Conservation (phyloP, 2,888 invertebrate genomes). For the Pseudococcus jackbeardsleyi region DNA sequence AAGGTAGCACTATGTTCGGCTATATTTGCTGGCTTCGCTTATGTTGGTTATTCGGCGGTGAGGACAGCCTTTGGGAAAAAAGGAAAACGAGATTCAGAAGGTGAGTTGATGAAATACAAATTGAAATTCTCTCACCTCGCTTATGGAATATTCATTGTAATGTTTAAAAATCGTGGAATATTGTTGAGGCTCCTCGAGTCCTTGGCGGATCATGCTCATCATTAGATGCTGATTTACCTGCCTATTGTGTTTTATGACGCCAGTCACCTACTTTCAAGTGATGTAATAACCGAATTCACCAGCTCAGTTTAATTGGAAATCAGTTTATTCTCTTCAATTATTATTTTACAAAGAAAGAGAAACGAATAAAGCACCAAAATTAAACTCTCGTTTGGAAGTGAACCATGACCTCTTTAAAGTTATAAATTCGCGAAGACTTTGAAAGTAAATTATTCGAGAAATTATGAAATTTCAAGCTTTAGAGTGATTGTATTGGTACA, state of each 20-base stretch:
- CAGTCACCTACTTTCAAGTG: background rate
- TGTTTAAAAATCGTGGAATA: background rate
- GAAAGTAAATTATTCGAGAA: too few relatives aligned
- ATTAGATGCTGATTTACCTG: background rate
- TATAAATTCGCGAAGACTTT: too few relatives aligned
- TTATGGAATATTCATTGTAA: background rate
- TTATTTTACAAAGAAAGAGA: background rate
- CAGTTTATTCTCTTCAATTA: background rate
- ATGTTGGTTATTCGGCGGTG: slow-evolving; percentile 72
- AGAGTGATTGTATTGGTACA: too few relatives aligned
- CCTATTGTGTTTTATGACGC: background rate
- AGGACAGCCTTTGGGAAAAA: slow-evolving; percentile 70
- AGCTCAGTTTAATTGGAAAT: background rate
- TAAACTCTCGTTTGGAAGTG: too few relatives aligned
- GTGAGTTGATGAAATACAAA: background rate
- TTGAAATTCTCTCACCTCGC: too few relatives aligned
- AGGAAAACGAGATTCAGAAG: slow-evolving; percentile 61
- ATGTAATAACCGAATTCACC: background rate
- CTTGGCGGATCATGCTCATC: background rate
- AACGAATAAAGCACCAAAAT: too few relatives aligned
- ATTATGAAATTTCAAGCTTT: too few relatives aligned
- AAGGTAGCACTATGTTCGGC: slow-evolving; percentile 72
- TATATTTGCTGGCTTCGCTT: slow-evolving; percentile 72
- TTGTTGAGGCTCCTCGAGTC: background rate
- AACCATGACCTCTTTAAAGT: too few relatives aligned